Evolutionary conservation across 2,113 vertebrate species (phyloP), one percentile per base, ranked within the genome.

Genomic region (Forbesichthys papilliferus): DNA sequence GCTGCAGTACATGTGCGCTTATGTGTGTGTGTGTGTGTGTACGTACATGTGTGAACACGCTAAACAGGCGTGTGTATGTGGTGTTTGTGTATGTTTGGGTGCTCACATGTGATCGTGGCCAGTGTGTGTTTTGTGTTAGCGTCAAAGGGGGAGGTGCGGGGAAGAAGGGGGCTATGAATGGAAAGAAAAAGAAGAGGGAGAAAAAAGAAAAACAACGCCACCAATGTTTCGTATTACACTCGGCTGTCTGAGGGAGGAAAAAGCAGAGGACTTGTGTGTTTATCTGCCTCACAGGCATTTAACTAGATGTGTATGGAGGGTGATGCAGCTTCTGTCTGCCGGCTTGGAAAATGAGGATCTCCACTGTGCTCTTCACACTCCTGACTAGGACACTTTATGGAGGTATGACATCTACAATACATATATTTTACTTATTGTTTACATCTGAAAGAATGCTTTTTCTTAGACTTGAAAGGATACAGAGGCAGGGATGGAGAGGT

Each of bases 331-430:
- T 75, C 85, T 77, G 81, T 73, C 13, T 77, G 76, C 85, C 75
- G 81, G 72, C 13, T 83, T 86, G 89, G 84, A 93, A 90, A 90
- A 94, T 94, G 93, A 90, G 91, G 87, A 86, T 91, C 88, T 90
- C 66, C 65, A 86, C 87, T 69, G 85, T 90, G 80, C 62, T 92
- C 54, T 81, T 88, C 16, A 81, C 88, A 86, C 73, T 94, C 64
- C 85, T 94, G 77, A 85, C 79, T 79, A 89, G 66, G 71, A 69
- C 79, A 1, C 82, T 93, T 42, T 73, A 87, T 58, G 81, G 62
- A 91, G 91, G 93, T 94, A 92, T 84, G 92, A 71, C 73, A 69
- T 42, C 56, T 71, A 54, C 11, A n/a, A 53, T 11, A 2, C 7
- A 57, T 69, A 57, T 69, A 48, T 61, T 47, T 65, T 59, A 46